Conservation (phyloP, 2,113 vertebrate species). For the Colinus virginianus region DNA sequence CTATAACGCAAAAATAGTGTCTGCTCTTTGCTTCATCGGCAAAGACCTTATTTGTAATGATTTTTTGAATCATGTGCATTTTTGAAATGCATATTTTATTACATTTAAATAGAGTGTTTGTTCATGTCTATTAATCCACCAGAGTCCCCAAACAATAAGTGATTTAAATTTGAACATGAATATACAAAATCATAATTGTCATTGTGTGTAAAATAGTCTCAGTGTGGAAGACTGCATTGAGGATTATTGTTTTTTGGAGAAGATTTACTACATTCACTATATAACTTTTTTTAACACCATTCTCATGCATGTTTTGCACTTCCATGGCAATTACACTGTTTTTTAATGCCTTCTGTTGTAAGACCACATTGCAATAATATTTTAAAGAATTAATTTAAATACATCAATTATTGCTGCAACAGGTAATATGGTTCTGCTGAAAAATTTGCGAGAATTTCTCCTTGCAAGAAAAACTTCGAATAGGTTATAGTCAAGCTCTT, state of each 20-base stretch:
- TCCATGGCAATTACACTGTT: neutral
- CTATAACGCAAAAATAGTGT: constrained; percentile 71
- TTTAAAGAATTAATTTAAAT: constrained; percentile 51
- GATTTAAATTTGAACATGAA: constrained; percentile 69
- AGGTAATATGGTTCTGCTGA: neutral
- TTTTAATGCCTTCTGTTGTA: constrained; percentile 32
- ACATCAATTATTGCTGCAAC: neutral
- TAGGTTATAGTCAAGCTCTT: neutral
- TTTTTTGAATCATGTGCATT: constrained; percentile 68
- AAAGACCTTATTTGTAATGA: constrained; percentile 80
- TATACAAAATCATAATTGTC: constrained; percentile 40
- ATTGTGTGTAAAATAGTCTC: constrained; percentile 41
- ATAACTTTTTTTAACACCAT: neutral
- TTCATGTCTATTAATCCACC: constrained; percentile 61
- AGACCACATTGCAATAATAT: constrained; percentile 30
- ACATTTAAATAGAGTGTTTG: constrained; percentile 51
- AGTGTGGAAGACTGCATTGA: neutral
- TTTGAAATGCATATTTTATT: constrained; percentile 60
- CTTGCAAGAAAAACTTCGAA: neutral
- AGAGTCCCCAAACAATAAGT: constrained; percentile 40
- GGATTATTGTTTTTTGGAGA: constrained; percentile 34
- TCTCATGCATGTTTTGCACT: neutral
- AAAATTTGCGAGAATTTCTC: neutral
- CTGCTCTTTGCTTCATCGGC: constrained; percentile 67
- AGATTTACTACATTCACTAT: neutral